Conservation (phyloP, 2,797 vertebrate genomes). For the Euthynnus affinis region DNA sequence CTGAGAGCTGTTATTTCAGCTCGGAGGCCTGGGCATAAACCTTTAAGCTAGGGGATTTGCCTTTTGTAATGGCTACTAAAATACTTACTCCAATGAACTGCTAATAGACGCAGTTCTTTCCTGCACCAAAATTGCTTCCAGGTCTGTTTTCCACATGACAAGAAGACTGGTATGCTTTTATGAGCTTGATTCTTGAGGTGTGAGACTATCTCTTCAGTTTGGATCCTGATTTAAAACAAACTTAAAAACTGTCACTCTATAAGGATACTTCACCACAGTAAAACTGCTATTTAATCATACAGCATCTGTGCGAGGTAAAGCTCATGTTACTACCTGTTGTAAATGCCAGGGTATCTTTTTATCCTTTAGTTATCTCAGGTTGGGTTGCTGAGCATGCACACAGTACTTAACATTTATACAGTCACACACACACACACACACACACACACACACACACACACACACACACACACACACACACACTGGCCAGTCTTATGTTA, state of each 20-base stretch:
- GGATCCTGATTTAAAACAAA: constrained; percentile 37
- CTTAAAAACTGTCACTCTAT: constrained; percentile 35
- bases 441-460: constrained; percentile 29
- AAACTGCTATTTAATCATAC: constrained; percentile 55
- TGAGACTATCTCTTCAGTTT: constrained; percentile 58
- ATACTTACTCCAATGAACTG: constrained; percentile 78
- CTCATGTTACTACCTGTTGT: constrained; percentile 57
- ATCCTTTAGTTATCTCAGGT: constrained; percentile 45
- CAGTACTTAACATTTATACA: constrained; percentile 47
- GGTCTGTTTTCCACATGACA: constrained; percentile 76
- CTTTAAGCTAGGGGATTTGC: constrained; percentile 79
- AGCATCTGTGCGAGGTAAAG: constrained; percentile 40
- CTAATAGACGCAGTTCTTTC: constrained; percentile 73
- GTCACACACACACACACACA: neutral
- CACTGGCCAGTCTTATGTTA: constrained; percentile 22
- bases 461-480: constrained; percentile 22
- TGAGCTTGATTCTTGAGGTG: constrained; percentile 52
- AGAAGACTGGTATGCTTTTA: constrained; percentile 58
- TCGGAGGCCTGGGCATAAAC: constrained; percentile 77
- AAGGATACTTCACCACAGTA: constrained; percentile 29
- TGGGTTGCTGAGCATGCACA: constrained; percentile 47
- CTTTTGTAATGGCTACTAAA: constrained; percentile 82
- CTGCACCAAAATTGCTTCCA: constrained; percentile 72
- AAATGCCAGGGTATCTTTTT: constrained; percentile 47
- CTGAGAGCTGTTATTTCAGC: constrained; percentile 82